Evolutionary conservation across 1,140 invertebrate genomes (phyloP), one percentile per base, ranked within the genome.

Genomic region (Aphelenchoides fujianensis): DNA sequence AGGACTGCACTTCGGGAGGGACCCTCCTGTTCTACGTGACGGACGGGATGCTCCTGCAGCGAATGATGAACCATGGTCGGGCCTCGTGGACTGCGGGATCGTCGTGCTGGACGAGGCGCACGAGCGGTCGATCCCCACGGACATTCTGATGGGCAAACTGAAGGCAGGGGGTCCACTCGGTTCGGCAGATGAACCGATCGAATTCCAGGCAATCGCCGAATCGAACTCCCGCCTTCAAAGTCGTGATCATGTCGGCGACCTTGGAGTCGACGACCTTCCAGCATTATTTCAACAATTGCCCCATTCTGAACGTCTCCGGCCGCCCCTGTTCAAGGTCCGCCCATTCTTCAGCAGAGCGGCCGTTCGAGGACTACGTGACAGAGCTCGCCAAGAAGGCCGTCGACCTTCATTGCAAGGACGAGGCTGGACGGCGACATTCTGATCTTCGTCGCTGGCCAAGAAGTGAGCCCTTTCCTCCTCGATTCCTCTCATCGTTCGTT

Each of bases 11-110:
- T 7, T 36, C 52, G 12, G 23, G 68, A 3, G 19, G 53, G 5
- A 98, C 95, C 0, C 90, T 91, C 84, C 93, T 98, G 32, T 97
- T 97, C 85, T 98, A 97, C 84, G 95, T 98, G 93, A 99, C 96
- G 19, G 95, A 98, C 86, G 96, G 95, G 85, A 93, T 98, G 2
- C 87, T 98, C 2, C 84, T 98, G 1, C 95, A 95, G 86, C 89
- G 89, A 84, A 83, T 88, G 70, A 82, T 89, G 87, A 93, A 97
- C 85, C 93, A 94, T 81, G 85, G n/a, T n/a, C n/a, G n/a, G n/a
- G 94, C 2, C 85, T 98, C 0, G 90, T 86, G 23, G 92, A 91
- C 74, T 98, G 97, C 86, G 73, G 34, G 5, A 93, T 93, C 0
- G 91, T 98, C 23, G 93, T 98, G 73, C 88, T 98, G 53, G 96